These are phyloP conservation scores for Colletes gigas DNA, from an alignment of 1,140 invertebrate species.

Conservation along the genomic window DNA sequence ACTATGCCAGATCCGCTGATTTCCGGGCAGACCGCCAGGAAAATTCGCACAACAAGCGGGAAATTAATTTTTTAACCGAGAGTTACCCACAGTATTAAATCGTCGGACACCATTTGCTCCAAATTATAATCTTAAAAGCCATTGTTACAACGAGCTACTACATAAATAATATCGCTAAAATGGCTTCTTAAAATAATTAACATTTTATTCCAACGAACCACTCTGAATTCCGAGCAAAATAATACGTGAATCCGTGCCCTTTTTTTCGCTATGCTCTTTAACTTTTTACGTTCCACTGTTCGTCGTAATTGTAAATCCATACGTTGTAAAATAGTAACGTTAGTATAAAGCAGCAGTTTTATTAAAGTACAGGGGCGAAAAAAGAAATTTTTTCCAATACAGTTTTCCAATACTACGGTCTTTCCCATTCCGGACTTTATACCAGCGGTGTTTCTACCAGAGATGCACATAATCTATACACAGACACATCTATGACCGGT, in stretches of 20 bases:
- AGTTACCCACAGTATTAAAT: not conserved
- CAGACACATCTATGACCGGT: conserved; percentile 13
- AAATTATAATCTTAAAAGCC: not conserved
- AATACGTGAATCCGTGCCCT: too few species aligned
- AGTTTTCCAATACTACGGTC: conserved; percentile 19
- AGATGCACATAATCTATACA: conserved; percentile 24
- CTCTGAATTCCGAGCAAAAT: too few species aligned
- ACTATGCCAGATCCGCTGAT: not conserved
- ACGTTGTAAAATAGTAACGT: not conserved
- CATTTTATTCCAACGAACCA: too few species aligned
- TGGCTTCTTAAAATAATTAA: too few species aligned
- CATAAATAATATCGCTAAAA: too few species aligned
- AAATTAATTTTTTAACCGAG: not conserved
- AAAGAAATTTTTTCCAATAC: conserved; percentile 10
- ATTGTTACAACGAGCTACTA: too few species aligned
- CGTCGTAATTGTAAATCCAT: too few species aligned
- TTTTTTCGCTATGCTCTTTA: too few species aligned
- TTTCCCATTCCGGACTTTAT: conserved; percentile 8
- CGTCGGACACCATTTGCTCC: not conserved
- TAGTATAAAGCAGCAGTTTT: conserved; percentile 3
- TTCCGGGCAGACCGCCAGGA: not conserved
- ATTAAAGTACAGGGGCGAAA: not conserved
- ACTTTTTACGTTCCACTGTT: too few species aligned
- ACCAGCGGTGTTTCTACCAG: not conserved
- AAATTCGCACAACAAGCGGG: not conserved